Conservation (phyloP, 2,888 invertebrate genomes). For the Machimus atricapillus region DNA sequence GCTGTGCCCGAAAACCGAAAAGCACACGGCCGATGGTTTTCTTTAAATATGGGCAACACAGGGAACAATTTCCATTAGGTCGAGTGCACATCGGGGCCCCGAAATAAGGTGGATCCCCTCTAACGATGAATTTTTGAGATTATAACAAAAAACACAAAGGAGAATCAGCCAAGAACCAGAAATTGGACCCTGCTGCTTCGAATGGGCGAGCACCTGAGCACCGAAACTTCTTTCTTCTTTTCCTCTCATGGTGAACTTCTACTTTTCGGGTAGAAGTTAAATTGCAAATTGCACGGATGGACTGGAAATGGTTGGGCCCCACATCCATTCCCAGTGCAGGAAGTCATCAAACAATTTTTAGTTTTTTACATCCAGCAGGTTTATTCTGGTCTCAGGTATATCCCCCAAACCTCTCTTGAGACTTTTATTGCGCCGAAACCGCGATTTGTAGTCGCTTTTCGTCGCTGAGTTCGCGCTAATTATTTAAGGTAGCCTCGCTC, state of each 20-base stretch:
- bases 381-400: background rate
- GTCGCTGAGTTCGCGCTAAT: background rate
- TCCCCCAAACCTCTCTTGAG: background rate
- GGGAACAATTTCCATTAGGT: constrained; percentile 25
- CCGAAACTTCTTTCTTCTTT: background rate
- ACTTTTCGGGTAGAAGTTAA: constrained; percentile 35
- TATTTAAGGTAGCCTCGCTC: constrained; percentile 18
- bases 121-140: constrained; percentile 33
- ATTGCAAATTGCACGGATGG: constrained; percentile 40
- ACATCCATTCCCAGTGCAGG: constrained; percentile 40
- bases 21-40: background rate
- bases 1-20: background rate
- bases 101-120: constrained; percentile 28
- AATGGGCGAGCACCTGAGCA: background rate
- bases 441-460: background rate
- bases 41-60: constrained; percentile 1
- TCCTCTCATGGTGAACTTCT: background rate
- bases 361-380: constrained; percentile 18
- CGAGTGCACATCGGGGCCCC: background rate
- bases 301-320: background rate
- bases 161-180: background rate
- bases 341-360: constrained; percentile 45
- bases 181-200: background rate
- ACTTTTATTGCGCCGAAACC: background rate
- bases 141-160: background rate